A percentile compares a stretch with the other conserved stretches of the same genome.
Conservation (phyloP, 23 tunicate genomes). For the Ciona savignyi region DNA sequence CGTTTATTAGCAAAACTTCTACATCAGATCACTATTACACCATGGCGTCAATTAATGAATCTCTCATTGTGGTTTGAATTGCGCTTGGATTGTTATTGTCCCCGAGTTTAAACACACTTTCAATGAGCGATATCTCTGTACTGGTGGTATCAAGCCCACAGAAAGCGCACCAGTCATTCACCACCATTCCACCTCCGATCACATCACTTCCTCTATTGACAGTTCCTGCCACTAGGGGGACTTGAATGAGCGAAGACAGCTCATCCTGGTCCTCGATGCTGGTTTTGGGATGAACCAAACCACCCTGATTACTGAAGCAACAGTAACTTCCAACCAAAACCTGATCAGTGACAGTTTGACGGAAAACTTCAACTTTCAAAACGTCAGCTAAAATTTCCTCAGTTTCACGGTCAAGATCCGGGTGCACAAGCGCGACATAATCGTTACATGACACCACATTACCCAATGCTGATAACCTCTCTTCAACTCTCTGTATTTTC, state of each 20-base stretch:
- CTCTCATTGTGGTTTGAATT: slow-evolving; percentile 75
- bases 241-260: slow-evolving; percentile 87
- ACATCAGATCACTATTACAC: slow-evolving; percentile 31
- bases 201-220: slow-evolving; percentile 97
- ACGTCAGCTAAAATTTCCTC: slow-evolving; percentile 96
- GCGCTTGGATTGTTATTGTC: slow-evolving; percentile 45
- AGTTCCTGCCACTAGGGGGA: slow-evolving; percentile 98
- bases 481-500: slow-evolving; percentile 84
- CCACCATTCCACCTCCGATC: slow-evolving; percentile 98
- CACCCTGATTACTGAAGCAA: slow-evolving; percentile 91
- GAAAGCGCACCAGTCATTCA: slow-evolving; percentile 99
- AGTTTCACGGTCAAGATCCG: slow-evolving; percentile 89
- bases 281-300: slow-evolving; percentile 96
- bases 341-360: slow-evolving; percentile 96
- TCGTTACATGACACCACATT: slow-evolving; percentile 94
- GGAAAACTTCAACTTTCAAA: slow-evolving; percentile 93
- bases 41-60: slow-evolving; percentile 81
- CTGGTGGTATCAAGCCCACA: slow-evolving; percentile 96
- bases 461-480: slow-evolving; percentile 89
- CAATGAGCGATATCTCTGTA: slow-evolving; percentile 90
- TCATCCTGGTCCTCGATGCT: slow-evolving; percentile 94
- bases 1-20: too few species aligned
- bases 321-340: slow-evolving; percentile 96
- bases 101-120: slow-evolving; percentile 86
- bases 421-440: slow-evolving; percentile 96